phyloP scores from a whole-genome alignment of 2,113 vertebrate genomes.

The Thymallus thymallus region DNA sequence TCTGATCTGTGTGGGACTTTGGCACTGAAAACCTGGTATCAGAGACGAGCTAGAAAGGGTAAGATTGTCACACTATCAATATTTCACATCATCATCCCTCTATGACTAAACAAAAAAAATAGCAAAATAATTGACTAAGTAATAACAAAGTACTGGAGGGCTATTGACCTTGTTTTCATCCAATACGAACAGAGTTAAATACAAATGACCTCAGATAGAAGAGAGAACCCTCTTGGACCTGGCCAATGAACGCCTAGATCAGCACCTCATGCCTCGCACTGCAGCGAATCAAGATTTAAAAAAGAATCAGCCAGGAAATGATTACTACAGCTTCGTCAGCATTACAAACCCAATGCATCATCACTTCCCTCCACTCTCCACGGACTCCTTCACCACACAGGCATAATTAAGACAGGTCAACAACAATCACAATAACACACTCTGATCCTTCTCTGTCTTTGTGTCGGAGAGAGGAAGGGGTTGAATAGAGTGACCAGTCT shows the following conservation, averaged over 20 bases:
- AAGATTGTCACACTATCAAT: not conserved
- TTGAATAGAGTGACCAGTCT: too few relatives aligned
- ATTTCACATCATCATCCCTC: not conserved
- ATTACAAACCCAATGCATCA: not conserved
- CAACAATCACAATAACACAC: not conserved
- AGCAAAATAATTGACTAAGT: not conserved
- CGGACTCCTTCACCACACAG: not conserved
- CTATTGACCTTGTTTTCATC: slow-evolving; percentile 4
- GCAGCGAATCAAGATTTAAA: not conserved
- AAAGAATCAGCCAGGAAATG: not conserved
- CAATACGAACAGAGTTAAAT: too few relatives aligned
- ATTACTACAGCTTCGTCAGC: slow-evolving; percentile 9
- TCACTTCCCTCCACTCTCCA: not conserved
- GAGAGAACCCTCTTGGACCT: not conserved
- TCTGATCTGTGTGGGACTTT: not conserved
- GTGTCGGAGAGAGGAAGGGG: too few relatives aligned
- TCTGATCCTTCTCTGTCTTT: not conserved
- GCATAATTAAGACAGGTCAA: slow-evolving; percentile 3
- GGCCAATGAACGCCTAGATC: too few relatives aligned
- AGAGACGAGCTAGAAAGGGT: not conserved
- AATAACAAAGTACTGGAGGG: not conserved
- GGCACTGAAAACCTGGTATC: not conserved
- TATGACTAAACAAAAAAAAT: not conserved
- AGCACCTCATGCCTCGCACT: not conserved
- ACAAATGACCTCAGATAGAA: not conserved